A percentile compares a stretch with the other conserved stretches of the same genome.
phyloP scores from a whole-genome alignment of 2,797 vertebrate genomes.

The Trichosurus vulpecula region DNA sequence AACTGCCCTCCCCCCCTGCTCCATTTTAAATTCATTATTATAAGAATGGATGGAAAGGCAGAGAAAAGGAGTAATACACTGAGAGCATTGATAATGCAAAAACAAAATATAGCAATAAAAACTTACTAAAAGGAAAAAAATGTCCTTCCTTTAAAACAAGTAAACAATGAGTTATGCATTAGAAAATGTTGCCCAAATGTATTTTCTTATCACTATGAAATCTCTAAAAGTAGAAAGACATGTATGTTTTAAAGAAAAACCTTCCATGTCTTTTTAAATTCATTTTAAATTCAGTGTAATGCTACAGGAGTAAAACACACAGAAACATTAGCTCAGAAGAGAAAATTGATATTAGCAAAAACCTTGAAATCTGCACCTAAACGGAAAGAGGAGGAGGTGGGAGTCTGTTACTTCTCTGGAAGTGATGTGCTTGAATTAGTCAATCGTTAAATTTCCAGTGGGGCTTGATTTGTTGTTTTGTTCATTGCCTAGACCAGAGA shows the following conservation, averaged over 20 bases:
- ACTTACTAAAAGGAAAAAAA: not conserved
- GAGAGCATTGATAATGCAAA: not conserved
- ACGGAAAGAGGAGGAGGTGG: not conserved
- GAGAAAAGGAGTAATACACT: not conserved
- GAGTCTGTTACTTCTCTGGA: not conserved
- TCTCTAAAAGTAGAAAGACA: not conserved
- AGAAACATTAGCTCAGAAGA: not conserved
- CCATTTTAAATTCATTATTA: not conserved
- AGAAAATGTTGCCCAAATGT: not conserved
- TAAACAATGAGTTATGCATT: not conserved
- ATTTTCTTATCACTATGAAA: conserved; percentile 1
- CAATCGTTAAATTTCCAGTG: not conserved
- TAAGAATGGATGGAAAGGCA: not conserved
- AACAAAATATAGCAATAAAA: not conserved
- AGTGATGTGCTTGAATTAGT: not conserved
- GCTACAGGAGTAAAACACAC: not conserved
- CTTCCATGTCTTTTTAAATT: not conserved
- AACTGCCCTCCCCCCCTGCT: not conserved
- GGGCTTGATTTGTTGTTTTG: not conserved
- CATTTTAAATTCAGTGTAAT: not conserved
- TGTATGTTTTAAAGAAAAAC: conserved; percentile 29
- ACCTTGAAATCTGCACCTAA: not conserved
- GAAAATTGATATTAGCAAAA: not conserved
- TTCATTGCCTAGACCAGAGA: not conserved
- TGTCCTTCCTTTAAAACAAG: not conserved